These are phyloP conservation scores for Eilema sororculum DNA, from an alignment of 2,888 invertebrate genomes.

Conservation along the genomic window DNA sequence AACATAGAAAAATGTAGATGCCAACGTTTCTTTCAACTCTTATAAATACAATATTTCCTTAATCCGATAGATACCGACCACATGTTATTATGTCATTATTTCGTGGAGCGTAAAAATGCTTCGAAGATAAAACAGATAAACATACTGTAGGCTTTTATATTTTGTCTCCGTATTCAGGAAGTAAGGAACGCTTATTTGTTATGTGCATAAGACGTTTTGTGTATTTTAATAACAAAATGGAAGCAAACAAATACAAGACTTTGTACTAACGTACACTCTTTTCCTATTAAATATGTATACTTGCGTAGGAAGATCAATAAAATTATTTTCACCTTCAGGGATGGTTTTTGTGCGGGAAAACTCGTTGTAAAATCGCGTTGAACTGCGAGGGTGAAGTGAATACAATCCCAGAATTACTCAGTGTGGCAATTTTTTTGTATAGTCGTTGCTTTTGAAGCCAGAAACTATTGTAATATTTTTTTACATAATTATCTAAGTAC, in stretches of 20 bases:
- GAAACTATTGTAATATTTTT: too few species aligned
- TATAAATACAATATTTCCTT: neutral
- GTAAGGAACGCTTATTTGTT: slow-evolving; percentile 7
- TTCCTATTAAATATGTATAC: neutral
- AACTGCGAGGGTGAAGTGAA: too few species aligned
- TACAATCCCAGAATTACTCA: too few species aligned
- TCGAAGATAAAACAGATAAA: slow-evolving; percentile 23
- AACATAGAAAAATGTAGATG: neutral
- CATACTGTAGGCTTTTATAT: slow-evolving; percentile 19
- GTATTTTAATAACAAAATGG: slow-evolving; percentile 1
- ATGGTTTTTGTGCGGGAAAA: neutral
- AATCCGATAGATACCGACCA: slow-evolving; percentile 17
- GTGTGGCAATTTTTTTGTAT: too few species aligned
- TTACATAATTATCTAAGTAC: too few species aligned
- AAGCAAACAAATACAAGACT: slow-evolving; percentile 7
- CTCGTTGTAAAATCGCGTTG: too few species aligned
- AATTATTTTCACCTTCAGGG: too few species aligned
- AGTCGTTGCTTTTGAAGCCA: too few species aligned
- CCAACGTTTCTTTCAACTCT: neutral
- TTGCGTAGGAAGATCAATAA: too few species aligned
- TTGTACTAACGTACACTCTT: neutral
- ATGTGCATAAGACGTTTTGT: neutral
- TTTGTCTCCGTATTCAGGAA: slow-evolving; percentile 9
- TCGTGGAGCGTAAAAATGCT: slow-evolving; percentile 21
- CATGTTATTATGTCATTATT: slow-evolving; percentile 22